phyloP scores from a whole-genome alignment of 2,113 vertebrate genomes.

The Origma solitaria region DNA sequence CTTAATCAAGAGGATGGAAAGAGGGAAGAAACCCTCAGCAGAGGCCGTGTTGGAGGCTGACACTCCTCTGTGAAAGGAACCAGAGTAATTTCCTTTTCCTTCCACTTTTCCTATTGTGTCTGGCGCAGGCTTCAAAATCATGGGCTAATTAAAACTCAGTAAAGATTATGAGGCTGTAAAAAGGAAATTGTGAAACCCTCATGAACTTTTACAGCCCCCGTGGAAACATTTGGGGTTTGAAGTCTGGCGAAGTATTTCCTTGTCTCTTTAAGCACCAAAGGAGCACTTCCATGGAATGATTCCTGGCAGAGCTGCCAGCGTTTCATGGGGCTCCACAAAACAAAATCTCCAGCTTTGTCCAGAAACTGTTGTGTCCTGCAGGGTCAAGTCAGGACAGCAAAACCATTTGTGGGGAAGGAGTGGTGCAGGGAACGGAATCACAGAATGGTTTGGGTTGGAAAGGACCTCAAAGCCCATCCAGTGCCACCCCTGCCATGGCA shows the following conservation, averaged over 20 bases:
- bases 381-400: background rate
- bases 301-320: background rate
- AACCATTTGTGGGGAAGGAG: background rate
- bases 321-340: background rate
- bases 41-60: background rate
- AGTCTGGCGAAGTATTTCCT: background rate
- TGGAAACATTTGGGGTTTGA: background rate
- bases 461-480: background rate
- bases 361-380: background rate
- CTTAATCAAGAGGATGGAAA: background rate
- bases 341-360: background rate
- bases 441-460: background rate
- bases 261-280: background rate
- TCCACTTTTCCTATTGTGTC: background rate
- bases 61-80: background rate
- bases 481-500: background rate
- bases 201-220: background rate
- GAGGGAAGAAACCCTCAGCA: background rate
- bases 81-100: background rate
- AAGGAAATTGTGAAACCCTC: background rate
- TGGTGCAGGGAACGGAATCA: background rate
- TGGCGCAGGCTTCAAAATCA: background rate
- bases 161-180: conserved; percentile 24
- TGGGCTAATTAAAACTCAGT: background rate
- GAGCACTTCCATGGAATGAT: background rate